Evolutionary conservation across 2,113 vertebrate genomes (phyloP), one percentile per base, ranked within the genome.

Genomic region (Trinectes maculatus): DNA sequence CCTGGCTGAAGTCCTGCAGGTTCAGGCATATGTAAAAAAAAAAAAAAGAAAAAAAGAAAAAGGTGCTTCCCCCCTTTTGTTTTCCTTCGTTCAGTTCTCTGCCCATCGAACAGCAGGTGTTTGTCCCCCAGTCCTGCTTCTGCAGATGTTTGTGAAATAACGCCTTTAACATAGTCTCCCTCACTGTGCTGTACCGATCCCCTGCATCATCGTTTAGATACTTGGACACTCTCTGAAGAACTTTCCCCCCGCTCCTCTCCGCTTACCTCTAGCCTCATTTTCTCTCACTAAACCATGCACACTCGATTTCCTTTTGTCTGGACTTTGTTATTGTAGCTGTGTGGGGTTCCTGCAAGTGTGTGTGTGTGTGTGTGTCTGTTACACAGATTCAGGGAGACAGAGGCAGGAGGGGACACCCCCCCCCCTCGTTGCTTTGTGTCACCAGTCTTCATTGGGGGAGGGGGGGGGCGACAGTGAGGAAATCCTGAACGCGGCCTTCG

Each of bases 321-420:
- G 59, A 25, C 68, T 65, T 77, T 88, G 79, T 86, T 90, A 66
- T 75, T 55, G 25, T 90, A 87, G 90, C 87, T 87, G 80, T 48
- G 70, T 21, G 18, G 3, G 52, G 34, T 58, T 75, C 68, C 47
- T 63, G 57, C 53, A 65, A 46, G 39, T 37, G 24, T 24, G 0
- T 8, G 21, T 40, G 12, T 54, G 55, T 24, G 44, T 19, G 29
- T 18, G 15, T 16, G 74, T 33, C 16, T 40, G 37, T 8, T 10
- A 19, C 34, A 54, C n/a, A n/a, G n/a, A n/a, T n/a, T n/a, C n/a
- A n/a, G n/a, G n/a, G 29, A 39, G 52, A 43, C 36, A 52, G 31
- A 48, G 47, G n/a, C n/a, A 29, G 37, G 16, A n/a, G 6, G 52
- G 37, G 25, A 40, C 10, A 42, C 28, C 59, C 34, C 56, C 10